Conservation (phyloP, 2,113 vertebrate genomes). For the Herpailurus yagouaroundi region DNA sequence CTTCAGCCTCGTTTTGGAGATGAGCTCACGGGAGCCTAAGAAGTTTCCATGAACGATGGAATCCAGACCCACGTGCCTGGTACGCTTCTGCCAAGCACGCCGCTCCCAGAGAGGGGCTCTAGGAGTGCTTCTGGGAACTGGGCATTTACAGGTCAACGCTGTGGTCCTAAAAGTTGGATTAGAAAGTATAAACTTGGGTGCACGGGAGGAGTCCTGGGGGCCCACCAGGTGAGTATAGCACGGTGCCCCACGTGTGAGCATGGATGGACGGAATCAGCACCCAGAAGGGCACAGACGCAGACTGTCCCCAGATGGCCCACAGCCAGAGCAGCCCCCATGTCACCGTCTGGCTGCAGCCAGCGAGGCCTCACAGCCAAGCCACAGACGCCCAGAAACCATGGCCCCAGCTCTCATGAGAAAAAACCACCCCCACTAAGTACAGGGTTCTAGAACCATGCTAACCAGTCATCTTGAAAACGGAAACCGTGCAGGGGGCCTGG, state of each 20-base stretch:
- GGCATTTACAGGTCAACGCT: not conserved
- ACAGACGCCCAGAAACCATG: not conserved
- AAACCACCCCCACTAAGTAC: not conserved
- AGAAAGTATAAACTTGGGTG: not conserved
- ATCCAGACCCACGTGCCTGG: not conserved
- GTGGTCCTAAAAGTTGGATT: not conserved
- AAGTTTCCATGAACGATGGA: not conserved
- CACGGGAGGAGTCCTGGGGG: accelerated
- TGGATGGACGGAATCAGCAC: too few species aligned
- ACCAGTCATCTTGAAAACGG: not conserved
- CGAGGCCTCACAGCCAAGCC: not conserved
- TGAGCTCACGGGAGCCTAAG: not conserved
- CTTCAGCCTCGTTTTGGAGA: not conserved
- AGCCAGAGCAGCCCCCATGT: not conserved
- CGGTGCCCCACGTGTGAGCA: accelerated
- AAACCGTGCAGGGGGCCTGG: not conserved
- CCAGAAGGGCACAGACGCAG: not conserved
- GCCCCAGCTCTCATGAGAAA: not conserved
- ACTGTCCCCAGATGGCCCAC: not conserved
- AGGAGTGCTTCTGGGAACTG: not conserved
- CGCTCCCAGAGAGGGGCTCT: accelerated
- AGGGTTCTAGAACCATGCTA: not conserved
- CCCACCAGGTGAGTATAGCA: not conserved
- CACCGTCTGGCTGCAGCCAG: not conserved
- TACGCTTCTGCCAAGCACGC: too few species aligned